Base-by-base conservation (phyloP, 2,888 invertebrate genomes). In the Gibbula magus region DNA sequence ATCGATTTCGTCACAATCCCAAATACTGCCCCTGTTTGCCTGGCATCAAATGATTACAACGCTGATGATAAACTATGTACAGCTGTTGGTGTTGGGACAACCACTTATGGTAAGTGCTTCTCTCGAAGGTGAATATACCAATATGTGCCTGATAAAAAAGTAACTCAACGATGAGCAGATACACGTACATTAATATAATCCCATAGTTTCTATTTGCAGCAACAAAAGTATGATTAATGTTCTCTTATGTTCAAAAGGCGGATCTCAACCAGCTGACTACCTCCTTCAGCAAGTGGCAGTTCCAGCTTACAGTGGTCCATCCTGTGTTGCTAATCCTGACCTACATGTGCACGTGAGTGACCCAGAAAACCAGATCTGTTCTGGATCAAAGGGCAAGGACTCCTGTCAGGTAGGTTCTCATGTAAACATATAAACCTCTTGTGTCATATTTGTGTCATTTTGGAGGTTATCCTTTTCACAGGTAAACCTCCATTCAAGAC, bases 401-500 rank as follows among this genome's bases (percentile, higher is more conserved):
- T 66, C 66, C 20, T 66, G 66, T 29, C 66, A 66, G 66, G 66
- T 66, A 16, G 25, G 66, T 66, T n/a, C n/a, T n/a, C n/a, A n/a
- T n/a, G n/a, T n/a, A n/a, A n/a, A n/a, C n/a, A n/a, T n/a, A n/a
- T n/a, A n/a, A n/a, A n/a, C n/a, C n/a, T n/a, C n/a, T n/a, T n/a
- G n/a, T n/a, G n/a, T n/a, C n/a, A n/a, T n/a, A n/a, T n/a, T n/a
- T n/a, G n/a, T n/a, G n/a, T n/a, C n/a, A n/a, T n/a, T n/a, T n/a
- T n/a, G n/a, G n/a, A n/a, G n/a, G n/a, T n/a, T n/a, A n/a, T n/a
- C n/a, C n/a, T n/a, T n/a, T n/a, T n/a, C n/a, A n/a, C n/a, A n/a
- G n/a, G n/a, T n/a, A n/a, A n/a, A n/a, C n/a, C n/a, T n/a, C n/a
- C n/a, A n/a, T n/a, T n/a, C n/a, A n/a, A n/a, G n/a, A n/a, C n/a